Evolutionary conservation across 2,797 vertebrate genomes (phyloP), one percentile per base, ranked within the genome.

Genomic region (Sebastes trivittatus): DNA sequence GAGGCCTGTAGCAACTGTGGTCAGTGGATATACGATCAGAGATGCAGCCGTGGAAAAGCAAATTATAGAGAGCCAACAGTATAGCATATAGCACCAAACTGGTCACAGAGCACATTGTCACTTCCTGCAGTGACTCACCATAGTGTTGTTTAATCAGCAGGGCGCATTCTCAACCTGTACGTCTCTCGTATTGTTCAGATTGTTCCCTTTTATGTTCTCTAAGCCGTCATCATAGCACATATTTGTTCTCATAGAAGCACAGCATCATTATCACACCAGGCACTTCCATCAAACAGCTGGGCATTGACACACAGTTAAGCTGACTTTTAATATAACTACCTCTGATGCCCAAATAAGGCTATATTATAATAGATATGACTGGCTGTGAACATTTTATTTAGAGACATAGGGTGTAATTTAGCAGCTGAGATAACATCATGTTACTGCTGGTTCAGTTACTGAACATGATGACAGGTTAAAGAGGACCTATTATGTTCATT

Each of bases 281-380:
- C 14, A 6, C 72, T 72, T 84, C 65, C 73, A 74, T 93, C 88
- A 85, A 73, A 88, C 88, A 88, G 87, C 90, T 75, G 81, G 83
- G 77, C 78, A 5, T 77, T 60, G 60, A 11, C 29, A 82, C 66
- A 63, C n/a, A 76, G 49, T 38, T 20, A 5, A 2, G 29, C 61
- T 61, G n/a, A 63, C 62, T 72, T 77, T 78, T 62, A 77, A 78
- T 77, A 29, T 23, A 73, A 36, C 46, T 65, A 76, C 22, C 38
- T n/a, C 11, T 30, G 34, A 36, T 27, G 11, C 16, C 22, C 20
- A 36, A 64, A 60, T 32, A 55, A 75, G 62, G 1, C 49, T 56
- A 18, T 11, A 14, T 63, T 36, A 34, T 11, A 32, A 52, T 11
- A 74, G 30, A 68, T 34, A 8, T 20, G 34, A 54, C 29, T 9